Conservation (phyloP, 1,140 invertebrate genomes). For the Oncopodura yosiiana region DNA sequence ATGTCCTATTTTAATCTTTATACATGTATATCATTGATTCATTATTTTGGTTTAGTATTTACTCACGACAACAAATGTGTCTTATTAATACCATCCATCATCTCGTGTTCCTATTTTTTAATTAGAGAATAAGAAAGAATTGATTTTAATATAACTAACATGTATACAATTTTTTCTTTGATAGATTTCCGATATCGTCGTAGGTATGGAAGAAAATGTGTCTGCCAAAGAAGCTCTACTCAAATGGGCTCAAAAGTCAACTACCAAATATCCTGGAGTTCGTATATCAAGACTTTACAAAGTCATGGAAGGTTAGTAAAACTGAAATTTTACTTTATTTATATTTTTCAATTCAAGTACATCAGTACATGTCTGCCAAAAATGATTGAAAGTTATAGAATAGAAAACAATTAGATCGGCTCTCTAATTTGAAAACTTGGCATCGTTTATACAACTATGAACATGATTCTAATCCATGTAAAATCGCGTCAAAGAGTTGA, state of each 20-base stretch:
- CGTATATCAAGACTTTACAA: conserved; percentile 89
- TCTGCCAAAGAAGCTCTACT: conserved; percentile 89
- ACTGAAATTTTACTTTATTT: no score
- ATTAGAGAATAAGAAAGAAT: conserved; percentile 20
- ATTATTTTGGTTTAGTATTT: not conserved
- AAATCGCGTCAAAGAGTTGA: no score
- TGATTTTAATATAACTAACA: conserved; percentile 26
- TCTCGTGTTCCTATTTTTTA: not conserved
- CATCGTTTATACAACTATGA: no score
- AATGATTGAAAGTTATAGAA: no score
- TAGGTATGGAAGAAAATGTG: conserved; percentile 84
- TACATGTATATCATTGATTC: no score
- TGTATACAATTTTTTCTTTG: not conserved
- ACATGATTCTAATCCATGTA: no score
- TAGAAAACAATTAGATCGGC: no score
- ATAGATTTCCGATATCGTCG: conserved; percentile 96
- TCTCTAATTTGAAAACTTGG: no score
- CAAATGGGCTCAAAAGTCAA: conserved; percentile 87
- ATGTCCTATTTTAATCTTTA: no score
- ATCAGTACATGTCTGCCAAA: no score
- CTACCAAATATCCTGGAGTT: conserved; percentile 92
- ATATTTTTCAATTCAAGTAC: no score
- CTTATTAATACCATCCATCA: not conserved
- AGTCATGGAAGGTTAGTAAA: conserved; percentile 91
- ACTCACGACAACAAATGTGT: not conserved